Conservation (phyloP, 2,797 vertebrate genomes). For the Sphenopsis melanotis region DNA sequence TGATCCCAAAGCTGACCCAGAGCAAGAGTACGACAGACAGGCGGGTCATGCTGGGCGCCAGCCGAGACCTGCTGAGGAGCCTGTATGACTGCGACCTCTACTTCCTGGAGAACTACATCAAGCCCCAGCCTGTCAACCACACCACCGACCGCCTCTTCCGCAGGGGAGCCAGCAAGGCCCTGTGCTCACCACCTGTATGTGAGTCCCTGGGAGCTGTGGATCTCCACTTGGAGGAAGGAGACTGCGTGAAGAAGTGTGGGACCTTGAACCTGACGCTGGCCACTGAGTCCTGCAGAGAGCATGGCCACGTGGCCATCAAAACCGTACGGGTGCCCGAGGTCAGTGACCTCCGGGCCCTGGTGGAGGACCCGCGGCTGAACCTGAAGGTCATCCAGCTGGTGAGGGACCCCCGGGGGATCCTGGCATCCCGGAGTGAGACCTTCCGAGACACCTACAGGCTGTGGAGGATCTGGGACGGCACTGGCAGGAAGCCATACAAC, state of each 20-base stretch:
- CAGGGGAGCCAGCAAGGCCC: conserved; percentile 87
- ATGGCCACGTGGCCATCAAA: conserved; percentile 91
- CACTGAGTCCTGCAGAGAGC: conserved; percentile 84
- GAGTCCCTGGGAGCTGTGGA: conserved; percentile 77
- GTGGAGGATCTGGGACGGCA: conserved; percentile 94
- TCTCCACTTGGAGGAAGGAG: conserved; percentile 87
- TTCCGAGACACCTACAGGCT: conserved; percentile 92
- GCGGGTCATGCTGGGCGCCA: conserved; percentile 89
- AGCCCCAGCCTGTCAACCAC: conserved; percentile 87
- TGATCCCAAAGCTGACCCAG: conserved; percentile 88
- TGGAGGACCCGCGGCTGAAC: conserved; percentile 91
- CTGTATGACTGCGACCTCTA: conserved; percentile 91
- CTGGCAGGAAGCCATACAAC: conserved; percentile 88
- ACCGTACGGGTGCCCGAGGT: conserved; percentile 90
- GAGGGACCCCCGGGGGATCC: conserved; percentile 89
- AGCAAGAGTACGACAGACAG: conserved; percentile 82
- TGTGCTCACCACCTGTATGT: conserved; percentile 89
- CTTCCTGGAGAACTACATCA: conserved; percentile 93
- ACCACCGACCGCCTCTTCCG: conserved; percentile 89
- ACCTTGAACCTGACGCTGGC: conserved; percentile 88
- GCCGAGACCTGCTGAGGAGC: conserved; percentile 88
- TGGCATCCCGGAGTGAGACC: conserved; percentile 91
- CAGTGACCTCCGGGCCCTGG: conserved; percentile 85
- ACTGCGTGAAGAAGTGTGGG: conserved; percentile 88
- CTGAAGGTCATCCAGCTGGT: conserved; percentile 95